A percentile compares a stretch with the other conserved stretches of the same genome.
Evolutionary conservation across 2,113 vertebrate genomes (phyloP).

Genomic region (Entelurus aequoreus): DNA sequence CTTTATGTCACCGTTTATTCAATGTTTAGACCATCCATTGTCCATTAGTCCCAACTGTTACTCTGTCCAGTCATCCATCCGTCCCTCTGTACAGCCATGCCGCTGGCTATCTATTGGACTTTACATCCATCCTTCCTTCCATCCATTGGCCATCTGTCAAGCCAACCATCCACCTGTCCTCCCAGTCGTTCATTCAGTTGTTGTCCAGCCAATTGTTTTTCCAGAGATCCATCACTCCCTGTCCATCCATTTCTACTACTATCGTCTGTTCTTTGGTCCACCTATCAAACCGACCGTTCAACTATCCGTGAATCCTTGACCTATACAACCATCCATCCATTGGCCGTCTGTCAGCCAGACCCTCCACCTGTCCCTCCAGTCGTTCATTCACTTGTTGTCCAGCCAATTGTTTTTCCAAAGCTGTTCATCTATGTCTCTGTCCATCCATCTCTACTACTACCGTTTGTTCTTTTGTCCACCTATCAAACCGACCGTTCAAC

Average conservation of each 20-base stretch:
- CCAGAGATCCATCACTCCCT: not conserved
- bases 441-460: not conserved
- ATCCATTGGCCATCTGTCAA: not conserved
- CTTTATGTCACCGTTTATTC: too few relatives aligned
- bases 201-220: not conserved
- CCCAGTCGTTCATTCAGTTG: too few relatives aligned
- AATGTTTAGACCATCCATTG: too few relatives aligned
- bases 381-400: not conserved
- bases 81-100: too few relatives aligned
- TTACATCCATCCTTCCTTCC: not conserved
- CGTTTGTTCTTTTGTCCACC: not conserved
- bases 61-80: too few relatives aligned
- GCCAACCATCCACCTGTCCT: not conserved
- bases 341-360: not conserved
- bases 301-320: not conserved
- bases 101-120: too few relatives aligned
- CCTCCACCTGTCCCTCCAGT: not conserved
- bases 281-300: not conserved
- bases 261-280: not conserved
- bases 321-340: too few relatives aligned
- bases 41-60: too few relatives aligned
- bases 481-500: not conserved
- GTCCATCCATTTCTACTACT: too few relatives aligned
- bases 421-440: too few relatives aligned
- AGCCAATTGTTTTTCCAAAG: not conserved